Conservation (phyloP, 2,113 vertebrate species). For the Vireo altiloquus region DNA sequence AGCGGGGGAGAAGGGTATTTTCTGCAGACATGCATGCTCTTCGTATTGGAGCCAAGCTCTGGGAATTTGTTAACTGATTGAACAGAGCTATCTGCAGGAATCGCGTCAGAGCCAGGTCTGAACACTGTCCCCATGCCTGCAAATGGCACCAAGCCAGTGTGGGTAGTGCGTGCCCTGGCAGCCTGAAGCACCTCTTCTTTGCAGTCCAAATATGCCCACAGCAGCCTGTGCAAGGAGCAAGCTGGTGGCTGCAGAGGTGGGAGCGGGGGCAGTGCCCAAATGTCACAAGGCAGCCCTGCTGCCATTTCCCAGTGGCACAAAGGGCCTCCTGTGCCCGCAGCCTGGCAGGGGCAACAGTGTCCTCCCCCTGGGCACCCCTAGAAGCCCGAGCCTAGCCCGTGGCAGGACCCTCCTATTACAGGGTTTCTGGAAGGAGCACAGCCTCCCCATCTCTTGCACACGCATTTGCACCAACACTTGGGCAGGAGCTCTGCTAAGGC, state of each 20-base stretch:
- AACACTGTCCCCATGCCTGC: background rate
- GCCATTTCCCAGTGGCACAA: background rate
- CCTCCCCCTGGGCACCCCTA: background rate
- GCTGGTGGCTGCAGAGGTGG: background rate
- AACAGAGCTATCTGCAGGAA: background rate
- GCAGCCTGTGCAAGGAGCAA: background rate
- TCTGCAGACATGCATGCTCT: background rate
- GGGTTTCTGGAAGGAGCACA: background rate
- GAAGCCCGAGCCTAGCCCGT: fast-evolving
- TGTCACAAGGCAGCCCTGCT: background rate
- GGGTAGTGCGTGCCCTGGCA: background rate
- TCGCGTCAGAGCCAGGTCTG: background rate
- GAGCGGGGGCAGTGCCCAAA: background rate
- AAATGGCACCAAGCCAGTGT: background rate
- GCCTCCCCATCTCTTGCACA: background rate
- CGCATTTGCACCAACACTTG: background rate
- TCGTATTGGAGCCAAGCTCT: background rate
- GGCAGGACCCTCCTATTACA: background rate
- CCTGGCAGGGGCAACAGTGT: background rate
- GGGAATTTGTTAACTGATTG: background rate
- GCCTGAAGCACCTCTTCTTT: background rate
- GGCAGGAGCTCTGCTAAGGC: background rate
- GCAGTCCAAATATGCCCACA: background rate
- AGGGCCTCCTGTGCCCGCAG: background rate
- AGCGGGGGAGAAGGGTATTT: background rate